A percentile compares a stretch with the other conserved stretches of the same genome.
Evolutionary conservation across 64 coral and sea anemone genomes (phyloP).

Genomic region (Stichodactyla helianthus): DNA sequence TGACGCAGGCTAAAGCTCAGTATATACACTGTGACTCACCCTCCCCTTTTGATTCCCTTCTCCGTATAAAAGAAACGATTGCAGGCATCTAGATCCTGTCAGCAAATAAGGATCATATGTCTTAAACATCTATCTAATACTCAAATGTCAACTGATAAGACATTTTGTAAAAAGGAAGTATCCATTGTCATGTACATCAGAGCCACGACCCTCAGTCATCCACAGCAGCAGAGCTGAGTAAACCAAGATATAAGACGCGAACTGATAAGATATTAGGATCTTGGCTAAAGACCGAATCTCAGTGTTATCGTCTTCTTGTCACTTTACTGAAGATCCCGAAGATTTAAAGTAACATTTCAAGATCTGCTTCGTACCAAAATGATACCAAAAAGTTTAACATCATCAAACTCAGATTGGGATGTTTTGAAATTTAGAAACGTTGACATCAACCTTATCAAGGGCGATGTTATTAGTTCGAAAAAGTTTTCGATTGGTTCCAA

Average conservation of each 20-base stretch:
- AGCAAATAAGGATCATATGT: constrained; percentile 2
- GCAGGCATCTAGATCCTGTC: background rate
- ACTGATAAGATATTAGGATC: background rate
- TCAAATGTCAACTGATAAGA: constrained; percentile 6
- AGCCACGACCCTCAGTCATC: background rate
- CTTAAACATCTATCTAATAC: background rate
- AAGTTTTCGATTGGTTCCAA: background rate
- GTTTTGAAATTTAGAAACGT: background rate
- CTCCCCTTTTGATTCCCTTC: background rate
- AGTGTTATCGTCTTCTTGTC: background rate
- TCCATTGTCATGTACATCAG: constrained; percentile 10
- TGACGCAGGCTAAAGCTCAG: too few relatives aligned
- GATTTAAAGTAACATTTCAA: background rate
- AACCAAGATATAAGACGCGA: background rate
- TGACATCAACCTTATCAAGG: background rate
- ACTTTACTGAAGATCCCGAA: background rate
- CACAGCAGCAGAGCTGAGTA: background rate
- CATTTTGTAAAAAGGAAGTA: background rate
- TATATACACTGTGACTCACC: too few relatives aligned
- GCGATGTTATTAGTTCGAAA: background rate
- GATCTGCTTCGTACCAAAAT: background rate
- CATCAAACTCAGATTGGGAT: background rate
- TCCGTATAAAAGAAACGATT: background rate
- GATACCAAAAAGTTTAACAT: constrained; percentile 15
- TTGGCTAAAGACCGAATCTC: background rate